Conservation (phyloP, 1,140 invertebrate species). For the Arion vulgaris region DNA sequence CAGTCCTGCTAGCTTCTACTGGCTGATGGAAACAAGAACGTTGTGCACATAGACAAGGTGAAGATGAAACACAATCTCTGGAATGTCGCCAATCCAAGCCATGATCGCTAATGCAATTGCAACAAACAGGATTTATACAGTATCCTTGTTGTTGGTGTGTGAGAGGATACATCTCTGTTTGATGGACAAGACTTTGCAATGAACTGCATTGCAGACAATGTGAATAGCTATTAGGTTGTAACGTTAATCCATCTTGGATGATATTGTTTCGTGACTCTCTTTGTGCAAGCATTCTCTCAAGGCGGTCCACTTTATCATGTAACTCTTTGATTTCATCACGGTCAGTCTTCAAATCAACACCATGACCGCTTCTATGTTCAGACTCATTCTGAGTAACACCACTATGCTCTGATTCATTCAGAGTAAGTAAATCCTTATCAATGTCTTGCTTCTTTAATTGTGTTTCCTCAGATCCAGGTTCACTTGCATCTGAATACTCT, state of each 20-base stretch:
- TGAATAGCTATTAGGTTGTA: too few species aligned
- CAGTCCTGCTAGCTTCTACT: neutral
- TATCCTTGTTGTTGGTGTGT: neutral
- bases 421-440: too few species aligned
- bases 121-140: neutral
- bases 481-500: too few species aligned
- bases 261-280: neutral
- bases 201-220: neutral
- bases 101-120: neutral
- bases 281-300: neutral
- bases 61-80: neutral
- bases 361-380: neutral
- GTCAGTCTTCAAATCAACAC: neutral
- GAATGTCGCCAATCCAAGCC: too few species aligned
- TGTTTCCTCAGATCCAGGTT: too few species aligned
- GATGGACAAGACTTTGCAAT: neutral
- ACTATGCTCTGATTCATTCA: too few species aligned
- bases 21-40: neutral
- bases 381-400: too few species aligned
- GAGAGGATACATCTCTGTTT: neutral
- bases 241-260: neutral
- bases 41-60: neutral
- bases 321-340: neutral
- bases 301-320: neutral
- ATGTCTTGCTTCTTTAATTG: too few species aligned